phyloP scores from a whole-genome alignment of 2,113 vertebrate species.

The Phalacrocorax pelagicus region DNA sequence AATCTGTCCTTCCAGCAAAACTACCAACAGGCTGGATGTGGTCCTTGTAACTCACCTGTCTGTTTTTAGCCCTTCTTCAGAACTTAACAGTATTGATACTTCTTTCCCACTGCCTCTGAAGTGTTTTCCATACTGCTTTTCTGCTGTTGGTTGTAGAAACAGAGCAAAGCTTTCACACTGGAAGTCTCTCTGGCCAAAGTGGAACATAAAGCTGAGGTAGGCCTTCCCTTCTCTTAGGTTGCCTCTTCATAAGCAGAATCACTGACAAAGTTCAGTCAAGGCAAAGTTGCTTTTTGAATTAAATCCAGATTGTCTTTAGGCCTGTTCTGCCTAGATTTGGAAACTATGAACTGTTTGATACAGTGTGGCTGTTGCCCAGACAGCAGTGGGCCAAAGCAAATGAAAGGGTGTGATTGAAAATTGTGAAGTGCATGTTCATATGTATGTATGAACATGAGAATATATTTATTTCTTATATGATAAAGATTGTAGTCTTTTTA shows the following conservation, averaged over 20 bases:
- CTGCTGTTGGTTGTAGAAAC: background rate
- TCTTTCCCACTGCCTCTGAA: background rate
- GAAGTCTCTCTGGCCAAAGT: background rate
- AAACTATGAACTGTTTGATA: background rate
- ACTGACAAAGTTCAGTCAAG: background rate
- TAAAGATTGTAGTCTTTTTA: background rate
- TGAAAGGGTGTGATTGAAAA: conserved; percentile 10
- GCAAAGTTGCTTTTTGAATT: background rate
- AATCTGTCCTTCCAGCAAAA: background rate
- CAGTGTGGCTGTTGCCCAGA: background rate
- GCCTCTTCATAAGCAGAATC: background rate
- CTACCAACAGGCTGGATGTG: background rate
- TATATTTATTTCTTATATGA: background rate
- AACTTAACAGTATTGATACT: accelerated
- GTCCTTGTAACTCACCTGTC: background rate
- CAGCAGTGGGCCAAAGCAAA: background rate
- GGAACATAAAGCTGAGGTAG: background rate
- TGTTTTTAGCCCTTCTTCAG: background rate
- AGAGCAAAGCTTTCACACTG: background rate
- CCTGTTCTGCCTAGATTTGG: background rate
- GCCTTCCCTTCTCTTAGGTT: background rate
- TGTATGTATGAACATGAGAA: background rate
- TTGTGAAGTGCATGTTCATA: background rate
- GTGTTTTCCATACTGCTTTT: background rate
- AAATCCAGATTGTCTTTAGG: background rate